Evolutionary conservation across 2,113 vertebrate genomes (phyloP).

Genomic region (Salvelinus alpinus): DNA sequence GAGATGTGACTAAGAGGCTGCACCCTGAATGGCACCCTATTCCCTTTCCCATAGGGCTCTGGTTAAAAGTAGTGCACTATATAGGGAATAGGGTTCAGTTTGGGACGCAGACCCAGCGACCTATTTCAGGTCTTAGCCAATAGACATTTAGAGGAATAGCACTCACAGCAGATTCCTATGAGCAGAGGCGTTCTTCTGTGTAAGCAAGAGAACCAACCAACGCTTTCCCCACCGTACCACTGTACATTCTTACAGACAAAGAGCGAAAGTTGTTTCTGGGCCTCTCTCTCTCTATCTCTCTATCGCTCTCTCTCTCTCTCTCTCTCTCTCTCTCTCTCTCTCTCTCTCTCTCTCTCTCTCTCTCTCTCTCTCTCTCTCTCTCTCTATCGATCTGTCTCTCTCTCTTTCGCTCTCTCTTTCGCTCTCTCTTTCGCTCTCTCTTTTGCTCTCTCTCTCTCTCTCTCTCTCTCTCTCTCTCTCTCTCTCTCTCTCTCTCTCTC

Average conservation of each 20-base stretch:
- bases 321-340: background rate
- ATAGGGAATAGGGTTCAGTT: too few species aligned
- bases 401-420: background rate
- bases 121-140: too few species aligned
- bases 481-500: background rate
- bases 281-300: background rate
- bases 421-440: too few species aligned
- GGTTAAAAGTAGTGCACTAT: too few species aligned
- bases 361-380: too few species aligned
- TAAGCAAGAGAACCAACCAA: background rate
- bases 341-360: background rate
- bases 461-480: background rate
- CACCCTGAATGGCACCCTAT: too few species aligned
- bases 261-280: constrained; percentile 28
- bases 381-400: too few species aligned
- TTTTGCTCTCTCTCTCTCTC: background rate
- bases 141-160: too few species aligned
- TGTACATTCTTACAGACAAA: constrained; percentile 20
- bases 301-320: too few species aligned
- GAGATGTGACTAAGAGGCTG: background rate
- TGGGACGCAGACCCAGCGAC: too few species aligned
- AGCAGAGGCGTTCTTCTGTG: constrained; percentile 11
- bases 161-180: background rate
- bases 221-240: constrained; percentile 13
- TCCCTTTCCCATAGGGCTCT: too few species aligned